Conservation (phyloP, 2,888 invertebrate genomes). For the Didymodactylos carnosus region DNA sequence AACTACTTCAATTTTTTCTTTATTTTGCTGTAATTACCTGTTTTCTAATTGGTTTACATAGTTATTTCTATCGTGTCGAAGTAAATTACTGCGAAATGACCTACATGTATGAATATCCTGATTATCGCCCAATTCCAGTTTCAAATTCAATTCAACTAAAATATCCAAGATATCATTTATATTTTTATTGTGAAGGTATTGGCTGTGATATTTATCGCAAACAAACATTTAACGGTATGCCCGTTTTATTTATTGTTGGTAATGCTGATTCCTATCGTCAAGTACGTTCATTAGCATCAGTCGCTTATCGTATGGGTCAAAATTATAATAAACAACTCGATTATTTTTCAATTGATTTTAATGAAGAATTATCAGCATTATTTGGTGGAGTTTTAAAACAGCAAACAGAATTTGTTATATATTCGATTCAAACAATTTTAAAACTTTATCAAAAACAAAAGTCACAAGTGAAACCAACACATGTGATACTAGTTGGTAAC, state of each 20-base stretch:
- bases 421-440: conserved; percentile 51
- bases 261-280: conserved; percentile 15
- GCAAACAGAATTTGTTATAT: conserved; percentile 27
- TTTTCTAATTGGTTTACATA: too few species aligned
- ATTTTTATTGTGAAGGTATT: conserved; percentile 13
- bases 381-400: conserved; percentile 2
- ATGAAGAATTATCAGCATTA: conserved; percentile 13
- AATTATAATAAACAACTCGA: conserved; percentile 12
- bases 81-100: too few species aligned
- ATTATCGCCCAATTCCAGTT: not conserved
- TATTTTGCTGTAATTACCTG: too few species aligned
- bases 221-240: not conserved
- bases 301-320: conserved; percentile 1
- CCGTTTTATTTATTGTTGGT: conserved; percentile 11
- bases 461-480: too few species aligned
- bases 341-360: conserved; percentile 11
- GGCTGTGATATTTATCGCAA: not conserved
- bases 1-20: too few species aligned
- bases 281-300: conserved; percentile 8
- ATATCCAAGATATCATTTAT: not conserved
- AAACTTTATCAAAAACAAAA: conserved; percentile 47
- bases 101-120: not conserved
- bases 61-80: too few species aligned
- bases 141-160: not conserved
- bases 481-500: conserved; percentile 73